Evolutionary conservation across 1,140 invertebrate genomes (phyloP), one percentile per base, ranked within the genome.

Genomic region (Chymomyza costata): DNA sequence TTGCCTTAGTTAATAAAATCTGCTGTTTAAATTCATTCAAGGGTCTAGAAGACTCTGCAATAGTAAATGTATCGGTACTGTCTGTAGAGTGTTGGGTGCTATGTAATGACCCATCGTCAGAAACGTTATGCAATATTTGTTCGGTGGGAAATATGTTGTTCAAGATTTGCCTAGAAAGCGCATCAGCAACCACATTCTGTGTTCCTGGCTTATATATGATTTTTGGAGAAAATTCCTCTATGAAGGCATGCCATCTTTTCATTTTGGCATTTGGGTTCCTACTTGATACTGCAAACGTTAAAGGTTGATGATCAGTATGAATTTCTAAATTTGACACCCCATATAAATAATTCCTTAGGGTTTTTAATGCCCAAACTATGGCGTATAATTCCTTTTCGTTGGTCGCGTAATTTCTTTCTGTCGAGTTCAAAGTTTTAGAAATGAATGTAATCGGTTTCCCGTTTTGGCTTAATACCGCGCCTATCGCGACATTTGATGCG

Each of bases 361-460:
- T 61, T 43, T 83, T 57, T 3, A 88, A 64, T 3, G 82, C 65
- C 68, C 65, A 84, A 6, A 88, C 49, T 13, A 88, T 78, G 0
- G 84, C 86, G n/a, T 87, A 51, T 32, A 28, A 28, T 69, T 88
- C 87, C 46, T 74, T 68, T 13, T 88, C 85, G 1, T 83, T 84
- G 3, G 65, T 74, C 2, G 35, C 45, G 31, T 86, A 88, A 17
- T 84, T 82, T 38, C 19, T 58, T 76, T 87, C 87, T 17, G 61
- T 45, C 13, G 48, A 41, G 25, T 41, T 70, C 6, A 88, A 47
- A 7, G 54, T 61, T 30, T 84, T 41, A 49, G 86, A 87, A 3
- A 85, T 85, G 65, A 87, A 88, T 2, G 67, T 78, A 8, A 66
- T 58, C 69, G 71, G 30, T 61, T 34, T 55, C 14, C 18, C 52